Base-by-base conservation (phyloP, 2,888 invertebrate species). In the Heliconius charithonia region DNA sequence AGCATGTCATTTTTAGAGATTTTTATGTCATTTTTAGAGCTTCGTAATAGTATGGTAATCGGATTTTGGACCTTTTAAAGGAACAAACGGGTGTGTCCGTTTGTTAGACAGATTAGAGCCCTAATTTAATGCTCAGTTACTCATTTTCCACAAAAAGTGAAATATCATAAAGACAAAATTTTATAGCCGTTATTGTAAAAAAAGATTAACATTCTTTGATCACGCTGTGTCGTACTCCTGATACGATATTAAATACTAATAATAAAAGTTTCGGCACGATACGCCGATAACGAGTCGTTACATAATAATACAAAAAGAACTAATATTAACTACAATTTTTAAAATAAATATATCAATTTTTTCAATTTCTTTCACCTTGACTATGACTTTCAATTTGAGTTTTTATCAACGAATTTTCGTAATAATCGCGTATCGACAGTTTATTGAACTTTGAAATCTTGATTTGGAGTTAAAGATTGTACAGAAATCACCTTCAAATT, bases 91-190 rank as follows among this genome's bases (percentile, higher is more conserved):
- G 10, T 0, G n/a, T n/a, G n/a, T n/a, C n/a, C n/a, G n/a, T n/a
- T n/a, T n/a, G n/a, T n/a, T n/a, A n/a, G n/a, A 4, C 16, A 45
- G 1, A n/a, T n/a, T n/a, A 16, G 16, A 45, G 9, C 7, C 0
- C 2, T 56, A 22, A 22, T 56, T 9, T 22, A 22, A 22, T 22
- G 56, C 0, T 3, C 7, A 56, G 22, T 22, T 22, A 56, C 22
- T 56, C 19, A 4, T 19, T 56, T 56, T 9, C 9, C 22, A n/a
- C 51, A 87, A 62, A 25, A 25, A n/a, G 10, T n/a, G 2, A 12
- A 62, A 16, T 6, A 25, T 10, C 6, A 27, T 16, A 63, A 13
- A 27, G 4, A 63, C 27, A 63, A 10, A 45, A 13, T 1, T 0
- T 62, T 27, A 13, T 62, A 12, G 10, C 25, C 0, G 4, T 62